These are phyloP conservation scores for Schizopygopsis pylzovi DNA, from an alignment of 2,797 vertebrate species.

Conservation along the genomic window DNA sequence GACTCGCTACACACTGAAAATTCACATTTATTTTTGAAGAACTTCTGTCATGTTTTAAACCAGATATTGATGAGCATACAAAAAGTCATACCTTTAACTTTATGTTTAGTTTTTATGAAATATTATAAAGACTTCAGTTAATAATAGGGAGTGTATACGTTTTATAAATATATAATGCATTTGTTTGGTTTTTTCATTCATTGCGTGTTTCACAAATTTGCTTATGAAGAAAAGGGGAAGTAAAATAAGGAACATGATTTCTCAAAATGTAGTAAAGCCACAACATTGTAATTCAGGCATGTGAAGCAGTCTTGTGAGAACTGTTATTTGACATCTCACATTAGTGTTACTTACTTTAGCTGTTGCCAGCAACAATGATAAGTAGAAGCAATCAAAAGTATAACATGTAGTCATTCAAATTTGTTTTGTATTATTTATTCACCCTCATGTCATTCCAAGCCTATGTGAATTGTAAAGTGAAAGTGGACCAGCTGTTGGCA, in stretches of 20 bases:
- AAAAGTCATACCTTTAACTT: not conserved
- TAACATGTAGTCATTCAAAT: not conserved
- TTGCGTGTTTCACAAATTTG: not conserved
- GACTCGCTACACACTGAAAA: not conserved
- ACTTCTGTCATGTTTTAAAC: not conserved
- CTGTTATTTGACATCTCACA: conserved; percentile 1
- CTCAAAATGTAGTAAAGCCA: not conserved
- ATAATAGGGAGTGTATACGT: not conserved
- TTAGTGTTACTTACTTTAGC: not conserved
- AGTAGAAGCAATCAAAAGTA: not conserved
- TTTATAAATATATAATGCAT: not conserved
- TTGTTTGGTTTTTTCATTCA: not conserved
- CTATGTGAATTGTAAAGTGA: not conserved
- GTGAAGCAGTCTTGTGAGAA: conserved; percentile 11
- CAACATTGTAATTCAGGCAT: not conserved
- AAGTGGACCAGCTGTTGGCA: not conserved
- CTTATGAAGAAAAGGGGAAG: not conserved
- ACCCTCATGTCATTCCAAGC: not conserved
- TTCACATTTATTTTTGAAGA: not conserved
- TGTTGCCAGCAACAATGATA: conserved; percentile 11
- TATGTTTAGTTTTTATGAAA: too few species aligned
- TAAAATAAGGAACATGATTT: conserved; percentile 11
- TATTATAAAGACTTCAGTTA: too few species aligned
- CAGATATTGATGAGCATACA: not conserved
- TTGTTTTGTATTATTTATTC: not conserved